Percentiles rank a stretch among this genome's conserved stretches.
Conservation (phyloP, 2,797 vertebrate species). For the Sebastolobus alascanus region DNA sequence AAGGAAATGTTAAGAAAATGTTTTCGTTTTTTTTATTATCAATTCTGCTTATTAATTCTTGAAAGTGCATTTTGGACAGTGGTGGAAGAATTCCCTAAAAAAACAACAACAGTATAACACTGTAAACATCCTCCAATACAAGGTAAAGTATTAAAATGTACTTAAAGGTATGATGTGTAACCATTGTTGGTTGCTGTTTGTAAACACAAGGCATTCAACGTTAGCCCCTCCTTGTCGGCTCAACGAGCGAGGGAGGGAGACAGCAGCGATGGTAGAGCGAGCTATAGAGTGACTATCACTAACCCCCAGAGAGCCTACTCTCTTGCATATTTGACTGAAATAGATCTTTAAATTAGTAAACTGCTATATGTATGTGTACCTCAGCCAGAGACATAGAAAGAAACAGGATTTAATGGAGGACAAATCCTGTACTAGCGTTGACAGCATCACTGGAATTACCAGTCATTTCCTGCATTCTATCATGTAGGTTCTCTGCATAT, state of each 20-base stretch:
- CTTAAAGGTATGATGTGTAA: neutral
- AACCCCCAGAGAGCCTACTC: neutral
- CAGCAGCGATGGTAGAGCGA: no score
- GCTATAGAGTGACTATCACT: neutral
- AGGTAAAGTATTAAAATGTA: neutral
- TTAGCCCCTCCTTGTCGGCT: no score
- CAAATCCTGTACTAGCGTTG: constrained; percentile 9
- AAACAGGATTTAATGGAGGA: neutral
- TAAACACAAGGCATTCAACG: no score
- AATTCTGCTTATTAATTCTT: neutral
- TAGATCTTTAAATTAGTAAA: neutral
- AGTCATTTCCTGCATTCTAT: constrained; percentile 22
- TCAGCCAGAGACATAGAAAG: neutral
- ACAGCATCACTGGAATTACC: constrained; percentile 9
- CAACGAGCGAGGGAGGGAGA: no score
- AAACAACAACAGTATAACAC: neutral
- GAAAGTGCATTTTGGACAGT: neutral
- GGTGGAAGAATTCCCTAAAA: neutral
- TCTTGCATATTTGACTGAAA: constrained; percentile 13
- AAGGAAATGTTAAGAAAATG: neutral
- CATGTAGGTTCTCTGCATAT: constrained; percentile 36
- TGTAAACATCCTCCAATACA: neutral
- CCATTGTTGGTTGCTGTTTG: no score
- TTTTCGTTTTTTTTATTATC: neutral
- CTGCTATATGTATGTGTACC: neutral